These are phyloP conservation scores for Penaeus vannamei DNA, from an alignment of 1,140 invertebrate species.

Conservation along the genomic window DNA sequence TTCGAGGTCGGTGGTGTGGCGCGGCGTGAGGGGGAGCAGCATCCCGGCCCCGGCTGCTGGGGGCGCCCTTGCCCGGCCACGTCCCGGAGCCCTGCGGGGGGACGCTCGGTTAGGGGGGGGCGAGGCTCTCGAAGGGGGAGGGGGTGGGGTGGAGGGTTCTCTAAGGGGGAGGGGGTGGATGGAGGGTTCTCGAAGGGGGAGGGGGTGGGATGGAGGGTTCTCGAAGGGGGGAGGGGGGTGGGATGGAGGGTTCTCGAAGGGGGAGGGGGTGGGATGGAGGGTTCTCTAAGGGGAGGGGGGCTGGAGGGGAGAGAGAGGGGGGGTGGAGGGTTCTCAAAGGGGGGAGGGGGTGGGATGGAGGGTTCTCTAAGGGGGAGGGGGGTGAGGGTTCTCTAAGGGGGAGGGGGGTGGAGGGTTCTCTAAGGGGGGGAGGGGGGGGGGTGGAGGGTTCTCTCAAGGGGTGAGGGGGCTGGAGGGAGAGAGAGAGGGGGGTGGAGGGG, in stretches of 20 bases:
- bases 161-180: neutral
- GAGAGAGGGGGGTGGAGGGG: too few relatives aligned
- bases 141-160: neutral
- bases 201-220: neutral
- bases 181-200: neutral
- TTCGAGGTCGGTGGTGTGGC: slow-evolving; percentile 38
- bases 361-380: too few relatives aligned
- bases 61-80: slow-evolving; percentile 24
- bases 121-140: neutral
- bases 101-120: neutral
- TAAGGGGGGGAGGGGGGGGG: too few relatives aligned
- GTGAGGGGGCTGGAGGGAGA: too few relatives aligned
- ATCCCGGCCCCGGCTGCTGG: neutral
- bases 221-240: neutral
- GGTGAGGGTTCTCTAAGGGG: too few relatives aligned
- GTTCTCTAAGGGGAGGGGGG: neutral
- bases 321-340: too few relatives aligned
- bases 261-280: neutral
- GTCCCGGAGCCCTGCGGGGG: slow-evolving; percentile 2
- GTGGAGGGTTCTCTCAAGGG: too few relatives aligned
- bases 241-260: neutral
- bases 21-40: neutral
- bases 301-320: too few relatives aligned
- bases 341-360: too few relatives aligned
- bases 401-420: too few relatives aligned